phyloP scores from a whole-genome alignment of 2,113 vertebrate species.

The Glaucomys volans region DNA sequence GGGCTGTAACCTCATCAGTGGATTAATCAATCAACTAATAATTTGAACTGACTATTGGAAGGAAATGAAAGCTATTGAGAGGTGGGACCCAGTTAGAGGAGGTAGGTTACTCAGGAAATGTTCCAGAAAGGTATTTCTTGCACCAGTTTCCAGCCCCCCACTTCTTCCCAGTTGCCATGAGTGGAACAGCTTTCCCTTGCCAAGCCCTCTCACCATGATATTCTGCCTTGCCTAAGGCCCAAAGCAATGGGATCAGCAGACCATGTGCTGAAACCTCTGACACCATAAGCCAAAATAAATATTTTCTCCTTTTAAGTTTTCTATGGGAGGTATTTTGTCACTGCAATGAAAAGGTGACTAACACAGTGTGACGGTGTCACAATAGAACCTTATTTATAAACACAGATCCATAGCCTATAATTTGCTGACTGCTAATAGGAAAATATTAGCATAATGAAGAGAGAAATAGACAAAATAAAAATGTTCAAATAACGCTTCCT shows the following conservation, averaged over 20 bases:
- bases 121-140: too few relatives aligned
- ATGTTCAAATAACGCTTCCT: not conserved
- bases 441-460: not conserved
- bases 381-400: not conserved
- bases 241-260: not conserved
- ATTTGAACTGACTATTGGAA: too few relatives aligned
- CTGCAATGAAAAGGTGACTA: not conserved
- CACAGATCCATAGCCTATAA: not conserved
- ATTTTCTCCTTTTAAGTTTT: not conserved
- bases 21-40: too few relatives aligned
- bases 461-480: not conserved
- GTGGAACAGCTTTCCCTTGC: not conserved
- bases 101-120: too few relatives aligned
- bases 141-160: too few relatives aligned
- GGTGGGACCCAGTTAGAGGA: too few relatives aligned
- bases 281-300: not conserved
- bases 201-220: not conserved
- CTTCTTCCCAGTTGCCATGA: not conserved
- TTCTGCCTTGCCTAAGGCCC: not conserved
- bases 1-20: too few relatives aligned
- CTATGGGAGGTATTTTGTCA: not conserved
- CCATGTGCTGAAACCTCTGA: not conserved
- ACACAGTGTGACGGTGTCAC: not conserved
- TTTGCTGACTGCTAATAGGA: not conserved
- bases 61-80: too few relatives aligned